phyloP scores from a whole-genome alignment of 1,140 invertebrate genomes.

The Tetraneura akinire region DNA sequence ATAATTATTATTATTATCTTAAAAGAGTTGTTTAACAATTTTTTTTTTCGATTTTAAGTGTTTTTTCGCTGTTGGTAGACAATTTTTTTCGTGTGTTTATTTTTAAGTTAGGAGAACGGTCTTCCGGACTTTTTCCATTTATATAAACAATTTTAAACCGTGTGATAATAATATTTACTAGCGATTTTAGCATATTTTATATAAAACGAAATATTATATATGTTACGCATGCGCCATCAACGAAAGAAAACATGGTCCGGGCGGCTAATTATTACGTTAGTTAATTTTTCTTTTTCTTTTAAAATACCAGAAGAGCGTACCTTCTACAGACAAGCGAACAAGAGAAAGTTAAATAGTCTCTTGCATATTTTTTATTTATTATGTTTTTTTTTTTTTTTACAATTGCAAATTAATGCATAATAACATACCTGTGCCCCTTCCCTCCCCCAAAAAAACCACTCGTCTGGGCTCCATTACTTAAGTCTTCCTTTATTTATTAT shows the following conservation, averaged over 20 bases:
- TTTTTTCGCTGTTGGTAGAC: slow-evolving; percentile 33
- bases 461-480: slow-evolving; percentile 32
- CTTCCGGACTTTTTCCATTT: slow-evolving; percentile 43
- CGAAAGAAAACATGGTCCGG: slow-evolving; percentile 20
- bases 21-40: slow-evolving; percentile 16
- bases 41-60: not conserved
- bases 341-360: slow-evolving; percentile 1
- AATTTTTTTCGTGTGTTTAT: not conserved
- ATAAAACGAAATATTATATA: not conserved
- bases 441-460: not conserved
- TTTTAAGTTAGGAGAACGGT: slow-evolving; percentile 42
- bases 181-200: slow-evolving; percentile 27
- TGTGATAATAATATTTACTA: slow-evolving; percentile 47
- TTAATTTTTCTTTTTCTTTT: not conserved
- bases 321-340: not conserved
- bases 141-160: not conserved
- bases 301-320: slow-evolving; percentile 7
- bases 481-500: slow-evolving; percentile 47
- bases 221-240: not conserved
- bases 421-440: not conserved
- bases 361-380: not conserved
- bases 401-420: not conserved
- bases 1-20: slow-evolving; percentile 6
- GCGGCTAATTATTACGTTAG: not conserved
- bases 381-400: not conserved